Conservation (phyloP, 1,140 invertebrate species). For the Trypoxylus dichotomus region DNA sequence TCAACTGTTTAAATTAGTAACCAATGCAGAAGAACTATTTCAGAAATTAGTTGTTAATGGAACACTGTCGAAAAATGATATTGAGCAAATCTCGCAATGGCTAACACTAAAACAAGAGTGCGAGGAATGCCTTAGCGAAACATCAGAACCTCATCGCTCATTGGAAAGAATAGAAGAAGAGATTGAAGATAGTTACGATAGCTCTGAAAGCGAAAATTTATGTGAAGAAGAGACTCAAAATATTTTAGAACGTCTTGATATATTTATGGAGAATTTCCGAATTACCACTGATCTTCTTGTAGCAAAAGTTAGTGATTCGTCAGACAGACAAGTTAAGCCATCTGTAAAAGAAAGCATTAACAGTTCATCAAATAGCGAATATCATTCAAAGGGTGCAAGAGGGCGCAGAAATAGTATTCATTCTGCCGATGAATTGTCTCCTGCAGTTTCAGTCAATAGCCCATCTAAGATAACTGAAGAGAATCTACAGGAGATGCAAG, state of each 20-base stretch:
- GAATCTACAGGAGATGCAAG: neutral
- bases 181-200: constrained; percentile 57
- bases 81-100: constrained; percentile 83
- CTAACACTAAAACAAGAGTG: constrained; percentile 81
- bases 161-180: constrained; percentile 68
- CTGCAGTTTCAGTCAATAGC: constrained; percentile 12
- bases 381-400: constrained; percentile 45
- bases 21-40: constrained; percentile 81
- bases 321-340: constrained; percentile 8
- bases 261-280: constrained; percentile 70
- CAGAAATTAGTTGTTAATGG: constrained; percentile 65
- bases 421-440: constrained; percentile 35
- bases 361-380: constrained; percentile 47
- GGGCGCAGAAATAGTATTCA: constrained; percentile 50
- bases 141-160: constrained; percentile 60
- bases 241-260: constrained; percentile 65
- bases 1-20: constrained; percentile 79
- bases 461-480: constrained; percentile 32
- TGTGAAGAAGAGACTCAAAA: constrained; percentile 58
- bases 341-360: constrained; percentile 42
- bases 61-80: constrained; percentile 65
- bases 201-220: constrained; percentile 58
- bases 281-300: constrained; percentile 69
- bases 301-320: constrained; percentile 46
- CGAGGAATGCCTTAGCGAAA: constrained; percentile 74